Percentiles rank a stretch among this genome's conserved stretches.
phyloP scores from a whole-genome alignment of 2,888 invertebrate species.

The Dynastes grantii region DNA sequence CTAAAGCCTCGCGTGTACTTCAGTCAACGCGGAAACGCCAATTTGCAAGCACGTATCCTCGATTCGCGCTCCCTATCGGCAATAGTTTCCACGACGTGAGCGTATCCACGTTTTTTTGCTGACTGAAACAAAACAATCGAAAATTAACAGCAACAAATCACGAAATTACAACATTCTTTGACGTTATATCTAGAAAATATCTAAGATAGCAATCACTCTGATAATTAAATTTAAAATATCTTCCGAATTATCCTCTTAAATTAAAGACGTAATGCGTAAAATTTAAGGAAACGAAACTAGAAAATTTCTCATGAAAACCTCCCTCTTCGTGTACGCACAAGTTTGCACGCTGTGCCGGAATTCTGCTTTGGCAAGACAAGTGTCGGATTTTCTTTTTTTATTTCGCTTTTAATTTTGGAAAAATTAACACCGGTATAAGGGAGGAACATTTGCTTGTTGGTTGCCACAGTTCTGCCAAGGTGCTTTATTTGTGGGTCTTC shows the following conservation, averaged over 20 bases:
- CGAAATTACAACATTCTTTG: neutral
- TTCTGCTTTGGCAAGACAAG: conserved; percentile 36
- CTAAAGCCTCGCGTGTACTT: conserved; percentile 35
- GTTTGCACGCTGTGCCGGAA: conserved; percentile 36
- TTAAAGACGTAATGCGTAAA: conserved; percentile 2
- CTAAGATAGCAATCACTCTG: conserved; percentile 39
- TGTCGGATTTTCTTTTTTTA: conserved; percentile 30
- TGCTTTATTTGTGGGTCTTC: conserved; percentile 43
- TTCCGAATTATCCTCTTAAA: neutral
- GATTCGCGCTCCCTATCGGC: conserved; percentile 18
- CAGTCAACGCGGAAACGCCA: conserved; percentile 39
- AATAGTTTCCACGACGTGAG: conserved; percentile 28
- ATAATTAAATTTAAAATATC: conserved; percentile 35
- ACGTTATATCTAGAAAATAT: neutral
- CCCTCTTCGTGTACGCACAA: conserved; percentile 32
- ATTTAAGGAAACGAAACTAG: conserved; percentile 6
- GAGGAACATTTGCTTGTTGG: conserved; percentile 34
- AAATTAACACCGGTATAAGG: conserved; percentile 2
- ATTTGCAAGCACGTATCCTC: conserved; percentile 21
- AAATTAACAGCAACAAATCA: conserved; percentile 30
- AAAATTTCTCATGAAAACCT: conserved; percentile 18
- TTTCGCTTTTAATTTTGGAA: conserved; percentile 30
- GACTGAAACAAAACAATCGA: conserved; percentile 17
- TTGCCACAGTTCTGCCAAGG: conserved; percentile 43
- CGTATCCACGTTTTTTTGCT: conserved; percentile 11